phyloP scores from a whole-genome alignment of 2,888 invertebrate genomes.

The Ochlodes sylvanus region DNA sequence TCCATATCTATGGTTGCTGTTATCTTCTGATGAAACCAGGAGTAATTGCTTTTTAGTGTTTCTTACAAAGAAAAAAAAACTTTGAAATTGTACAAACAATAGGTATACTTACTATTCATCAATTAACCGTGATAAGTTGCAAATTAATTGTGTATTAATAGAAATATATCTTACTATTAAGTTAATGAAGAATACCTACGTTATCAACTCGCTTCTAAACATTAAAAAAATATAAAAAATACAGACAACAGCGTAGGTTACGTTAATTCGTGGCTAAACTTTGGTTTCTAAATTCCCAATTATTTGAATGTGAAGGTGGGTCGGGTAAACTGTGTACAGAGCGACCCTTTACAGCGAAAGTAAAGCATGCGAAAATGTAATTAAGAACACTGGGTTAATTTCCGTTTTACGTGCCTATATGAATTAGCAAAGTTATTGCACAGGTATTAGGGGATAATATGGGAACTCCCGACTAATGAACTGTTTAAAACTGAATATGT shows the following conservation, averaged over 20 bases:
- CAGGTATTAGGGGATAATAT: conserved; percentile 56
- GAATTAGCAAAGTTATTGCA: conserved; percentile 72
- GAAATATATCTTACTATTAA: too few relatives aligned
- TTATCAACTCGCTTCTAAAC: too few relatives aligned
- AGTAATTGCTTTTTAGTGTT: not conserved
- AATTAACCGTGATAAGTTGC: not conserved
- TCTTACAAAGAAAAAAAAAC: not conserved
- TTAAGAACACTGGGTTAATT: conserved; percentile 82
- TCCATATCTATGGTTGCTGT: not conserved
- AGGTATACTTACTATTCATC: not conserved
- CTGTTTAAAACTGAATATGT: conserved; percentile 47
- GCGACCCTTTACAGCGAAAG: conserved; percentile 77
- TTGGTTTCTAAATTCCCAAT: conserved; percentile 52
- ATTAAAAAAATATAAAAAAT: too few relatives aligned
- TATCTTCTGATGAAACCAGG: not conserved
- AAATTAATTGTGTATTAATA: too few relatives aligned
- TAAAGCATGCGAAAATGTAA: conserved; percentile 83
- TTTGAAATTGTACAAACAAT: too few relatives aligned
- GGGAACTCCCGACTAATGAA: conserved; percentile 54
- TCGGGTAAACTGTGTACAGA: conserved; percentile 67
- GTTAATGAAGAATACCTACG: too few relatives aligned
- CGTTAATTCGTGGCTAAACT: conserved; percentile 14
- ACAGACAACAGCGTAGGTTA: not conserved
- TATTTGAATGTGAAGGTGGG: conserved; percentile 54
- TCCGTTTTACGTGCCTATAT: conserved; percentile 77